phyloP scores from a whole-genome alignment of 2,888 invertebrate genomes.

The Metopia argyrocephala region DNA sequence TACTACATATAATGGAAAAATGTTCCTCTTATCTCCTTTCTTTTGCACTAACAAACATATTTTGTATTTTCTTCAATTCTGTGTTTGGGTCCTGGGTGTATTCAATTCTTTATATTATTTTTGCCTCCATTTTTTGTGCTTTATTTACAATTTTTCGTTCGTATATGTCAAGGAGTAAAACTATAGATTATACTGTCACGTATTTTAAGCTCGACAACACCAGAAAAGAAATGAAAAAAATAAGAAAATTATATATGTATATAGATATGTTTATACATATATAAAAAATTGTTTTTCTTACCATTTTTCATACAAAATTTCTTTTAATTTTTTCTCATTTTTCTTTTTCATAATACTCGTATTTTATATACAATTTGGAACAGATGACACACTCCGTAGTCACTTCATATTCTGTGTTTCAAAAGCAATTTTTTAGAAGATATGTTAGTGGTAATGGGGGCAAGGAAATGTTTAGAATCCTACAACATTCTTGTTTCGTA shows the following conservation, averaged over 20 bases:
- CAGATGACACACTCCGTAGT: conserved; percentile 31
- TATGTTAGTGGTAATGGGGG: too few relatives aligned
- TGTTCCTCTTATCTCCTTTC: neutral
- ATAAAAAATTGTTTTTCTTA: conserved; percentile 39
- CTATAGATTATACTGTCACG: conserved; percentile 60
- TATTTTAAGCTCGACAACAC: conserved; percentile 36
- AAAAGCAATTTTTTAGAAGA: neutral
- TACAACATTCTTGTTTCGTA: neutral
- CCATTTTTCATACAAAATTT: neutral
- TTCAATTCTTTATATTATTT: neutral
- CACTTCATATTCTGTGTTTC: neutral
- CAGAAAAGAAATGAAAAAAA: neutral
- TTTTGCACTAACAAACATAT: conserved; percentile 11
- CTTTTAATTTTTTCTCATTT: neutral
- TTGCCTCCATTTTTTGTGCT: neutral
- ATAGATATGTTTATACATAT: too few relatives aligned
- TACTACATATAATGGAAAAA: neutral
- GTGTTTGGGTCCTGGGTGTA: conserved; percentile 29
- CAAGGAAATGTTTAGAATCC: too few relatives aligned
- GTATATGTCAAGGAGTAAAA: conserved; percentile 55
- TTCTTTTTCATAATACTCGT: conserved; percentile 20
- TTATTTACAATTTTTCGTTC: conserved; percentile 3
- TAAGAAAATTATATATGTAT: conserved; percentile 8
- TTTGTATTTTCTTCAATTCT: conserved; percentile 4
- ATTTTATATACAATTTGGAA: conserved; percentile 30